Conservation (phyloP, 2,113 vertebrate species). For the Monopterus albus region DNA sequence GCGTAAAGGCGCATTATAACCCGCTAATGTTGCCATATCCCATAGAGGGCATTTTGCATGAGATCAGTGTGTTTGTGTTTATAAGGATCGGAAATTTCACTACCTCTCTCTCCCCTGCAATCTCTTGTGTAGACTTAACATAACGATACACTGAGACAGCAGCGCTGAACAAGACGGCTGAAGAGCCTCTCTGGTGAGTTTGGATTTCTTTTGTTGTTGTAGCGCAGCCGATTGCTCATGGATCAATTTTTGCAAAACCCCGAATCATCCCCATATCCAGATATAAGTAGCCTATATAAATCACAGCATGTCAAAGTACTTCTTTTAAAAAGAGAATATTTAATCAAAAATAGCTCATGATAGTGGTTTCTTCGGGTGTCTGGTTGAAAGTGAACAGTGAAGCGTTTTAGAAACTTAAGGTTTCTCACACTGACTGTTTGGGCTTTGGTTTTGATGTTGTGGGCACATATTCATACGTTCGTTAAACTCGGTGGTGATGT, state of each 20-base stretch:
- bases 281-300: too few relatives aligned
- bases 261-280: background rate
- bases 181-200: slow-evolving; percentile 69
- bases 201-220: slow-evolving; percentile 20
- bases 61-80: slow-evolving; percentile 47
- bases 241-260: background rate
- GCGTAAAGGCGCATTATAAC: slow-evolving; percentile 53
- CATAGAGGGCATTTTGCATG: slow-evolving; percentile 26
- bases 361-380: background rate
- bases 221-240: too few relatives aligned
- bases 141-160: slow-evolving; percentile 34
- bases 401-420: background rate
- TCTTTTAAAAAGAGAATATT: background rate
- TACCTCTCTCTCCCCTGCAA: slow-evolving; percentile 8
- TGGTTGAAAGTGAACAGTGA: background rate
- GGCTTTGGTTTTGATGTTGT: background rate
- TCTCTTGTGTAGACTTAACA: slow-evolving; percentile 18
- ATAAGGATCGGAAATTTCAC: slow-evolving; percentile 32
- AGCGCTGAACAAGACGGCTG: slow-evolving; percentile 30
- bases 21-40: slow-evolving; percentile 25
- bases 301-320: background rate
- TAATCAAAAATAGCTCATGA: background rate
- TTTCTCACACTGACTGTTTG: background rate
- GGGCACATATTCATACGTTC: slow-evolving; percentile 36
- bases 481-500: slow-evolving; percentile 76